Conservation (phyloP, 2,888 invertebrate species). For the Ctena decussata region DNA sequence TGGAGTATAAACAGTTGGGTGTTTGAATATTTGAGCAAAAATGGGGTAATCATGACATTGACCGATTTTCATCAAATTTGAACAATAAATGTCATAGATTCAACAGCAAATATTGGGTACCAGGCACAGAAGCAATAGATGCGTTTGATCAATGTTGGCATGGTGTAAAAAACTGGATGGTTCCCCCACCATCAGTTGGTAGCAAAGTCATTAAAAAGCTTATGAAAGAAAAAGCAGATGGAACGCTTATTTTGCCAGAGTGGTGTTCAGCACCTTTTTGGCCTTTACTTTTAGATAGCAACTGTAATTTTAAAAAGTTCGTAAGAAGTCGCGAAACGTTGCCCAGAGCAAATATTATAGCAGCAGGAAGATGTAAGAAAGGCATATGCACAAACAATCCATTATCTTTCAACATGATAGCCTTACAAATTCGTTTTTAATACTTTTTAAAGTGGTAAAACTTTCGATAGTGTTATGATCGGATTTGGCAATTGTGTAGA, state of each 20-base stretch:
- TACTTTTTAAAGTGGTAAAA: not conserved
- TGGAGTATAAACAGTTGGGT: slow-evolving; percentile 50
- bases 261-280: slow-evolving; percentile 50
- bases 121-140: slow-evolving; percentile 40
- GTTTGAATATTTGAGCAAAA: slow-evolving; percentile 36
- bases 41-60: slow-evolving; percentile 55
- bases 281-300: slow-evolving; percentile 23
- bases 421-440: slow-evolving; percentile 7
- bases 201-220: not conserved
- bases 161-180: slow-evolving; percentile 49
- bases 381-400: slow-evolving; percentile 37
- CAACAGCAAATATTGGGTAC: slow-evolving; percentile 56
- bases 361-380: slow-evolving; percentile 32
- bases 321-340: slow-evolving; percentile 17
- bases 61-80: slow-evolving; percentile 52
- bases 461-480: not conserved
- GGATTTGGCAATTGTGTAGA: not conserved
- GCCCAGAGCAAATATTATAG: slow-evolving; percentile 11
- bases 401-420: slow-evolving; percentile 29
- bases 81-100: slow-evolving; percentile 58
- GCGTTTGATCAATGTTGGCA: slow-evolving; percentile 40
- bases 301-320: not conserved
- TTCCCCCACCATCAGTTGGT: slow-evolving; percentile 38
- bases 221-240: slow-evolving; percentile 10
- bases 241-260: slow-evolving; percentile 33